phyloP scores from a whole-genome alignment of 2,797 vertebrate genomes.

The Falco cherrug region DNA sequence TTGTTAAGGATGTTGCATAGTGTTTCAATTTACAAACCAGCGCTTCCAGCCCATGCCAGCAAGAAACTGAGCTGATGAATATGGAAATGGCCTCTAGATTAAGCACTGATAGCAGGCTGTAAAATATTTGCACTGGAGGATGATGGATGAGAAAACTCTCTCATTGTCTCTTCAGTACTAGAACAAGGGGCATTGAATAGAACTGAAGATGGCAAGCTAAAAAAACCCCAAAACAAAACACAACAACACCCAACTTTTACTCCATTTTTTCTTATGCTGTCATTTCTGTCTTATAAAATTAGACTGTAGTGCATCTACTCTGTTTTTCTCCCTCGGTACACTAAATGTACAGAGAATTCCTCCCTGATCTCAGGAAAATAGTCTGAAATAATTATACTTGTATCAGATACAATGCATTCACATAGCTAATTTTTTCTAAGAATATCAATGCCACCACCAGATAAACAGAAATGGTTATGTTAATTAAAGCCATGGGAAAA shows the following conservation, averaged over 20 bases:
- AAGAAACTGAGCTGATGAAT: not conserved
- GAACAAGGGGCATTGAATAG: not conserved
- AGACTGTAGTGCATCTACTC: not conserved
- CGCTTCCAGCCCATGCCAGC: not conserved
- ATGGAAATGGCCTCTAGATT: not conserved
- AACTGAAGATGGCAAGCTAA: not conserved
- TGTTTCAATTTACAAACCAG: not conserved
- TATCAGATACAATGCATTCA: not conserved
- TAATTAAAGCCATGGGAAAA: not conserved
- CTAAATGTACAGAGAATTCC: not conserved
- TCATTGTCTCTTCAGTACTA: not conserved
- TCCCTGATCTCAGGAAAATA: not conserved
- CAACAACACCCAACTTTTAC: not conserved
- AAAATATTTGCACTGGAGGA: not conserved
- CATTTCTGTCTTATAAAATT: not conserved
- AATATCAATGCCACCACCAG: not conserved
- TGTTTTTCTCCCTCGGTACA: not conserved
- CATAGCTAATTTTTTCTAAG: not conserved
- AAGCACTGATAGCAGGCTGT: not conserved
- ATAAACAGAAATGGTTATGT: not conserved
- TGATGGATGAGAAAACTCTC: not conserved
- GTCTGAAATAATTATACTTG: not conserved
- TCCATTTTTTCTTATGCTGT: not conserved
- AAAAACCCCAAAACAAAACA: not conserved
- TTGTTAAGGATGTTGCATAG: not conserved